Evolutionary conservation across 2,113 vertebrate species (phyloP), one percentile per base, ranked within the genome.

Genomic region (Tiliqua scincoides): DNA sequence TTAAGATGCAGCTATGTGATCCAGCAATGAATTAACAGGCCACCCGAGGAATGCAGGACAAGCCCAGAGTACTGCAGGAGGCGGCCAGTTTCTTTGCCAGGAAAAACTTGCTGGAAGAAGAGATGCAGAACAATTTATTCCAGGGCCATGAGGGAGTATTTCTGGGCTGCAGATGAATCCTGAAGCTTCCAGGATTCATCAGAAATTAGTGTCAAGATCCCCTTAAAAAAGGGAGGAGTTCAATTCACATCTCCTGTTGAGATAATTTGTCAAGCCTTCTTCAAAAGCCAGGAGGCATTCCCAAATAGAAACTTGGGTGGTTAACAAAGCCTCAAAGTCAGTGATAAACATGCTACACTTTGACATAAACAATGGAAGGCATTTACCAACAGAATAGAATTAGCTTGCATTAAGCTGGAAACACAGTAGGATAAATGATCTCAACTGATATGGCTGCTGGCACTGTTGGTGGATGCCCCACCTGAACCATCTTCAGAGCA

Each of bases 151-250:
- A 52, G 79, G 79, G 79, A 68, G 43, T 54, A 23, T 37, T 79
- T 59, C 57, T 62, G 76, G 35, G 76, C 57, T 40, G 57, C 76
- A 67, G 67, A 82, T 7, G 18, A 54, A 68, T 63, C n/a, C 20
- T 23, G 20, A 23, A 65, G 79, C 79, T 32, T 82, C 79, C 79
- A 82, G 40, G 63, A 70, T 54, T 40, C 30, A 12, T 68, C 23
- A n/a, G 79, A 68, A 68, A 82, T 82, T 67, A 81, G 62, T 52
- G 43, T 81, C 63, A 52, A 67, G 62, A 52, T 67, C 59, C 43
- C 35, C 35, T 68, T 27, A 21, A 80, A 25, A 32, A 65, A 54
- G 17, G 79, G 79, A 8, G 63, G 27, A 20, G 40, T 54, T 32
- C 63, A 7, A 15, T 23, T 68, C 18, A 20, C 20, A 59, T 6